Conservation (phyloP, 1,140 invertebrate genomes). For the Condylostylus longicornis region DNA sequence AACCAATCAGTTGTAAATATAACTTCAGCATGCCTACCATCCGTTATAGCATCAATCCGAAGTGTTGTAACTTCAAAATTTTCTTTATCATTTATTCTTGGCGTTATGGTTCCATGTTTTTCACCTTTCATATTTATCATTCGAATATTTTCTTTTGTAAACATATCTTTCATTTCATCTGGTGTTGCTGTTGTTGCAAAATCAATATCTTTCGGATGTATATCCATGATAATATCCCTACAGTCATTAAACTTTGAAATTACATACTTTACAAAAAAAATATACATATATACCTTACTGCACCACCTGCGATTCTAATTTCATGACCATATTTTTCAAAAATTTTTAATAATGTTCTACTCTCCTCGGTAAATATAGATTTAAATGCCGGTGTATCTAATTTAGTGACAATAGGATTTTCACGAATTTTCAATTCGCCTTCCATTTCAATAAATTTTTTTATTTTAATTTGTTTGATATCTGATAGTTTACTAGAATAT, state of each 20-base stretch:
- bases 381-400: constrained; percentile 57
- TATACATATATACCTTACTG: constrained; percentile 45
- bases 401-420: constrained; percentile 51
- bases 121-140: constrained; percentile 91
- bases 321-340: constrained; percentile 77
- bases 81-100: constrained; percentile 86
- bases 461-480: too few species aligned
- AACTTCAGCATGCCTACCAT: constrained; percentile 92
- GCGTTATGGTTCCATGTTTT: constrained; percentile 96
- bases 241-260: constrained; percentile 14
- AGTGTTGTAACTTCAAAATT: constrained; percentile 89
- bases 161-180: constrained; percentile 90
- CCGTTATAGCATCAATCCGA: constrained; percentile 79
- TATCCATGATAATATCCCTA: constrained; percentile 80
- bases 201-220: constrained; percentile 80
- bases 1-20: constrained; percentile 90
- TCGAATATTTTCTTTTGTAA: constrained; percentile 66
- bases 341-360: constrained; percentile 48
- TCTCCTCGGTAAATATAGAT: constrained; percentile 64
- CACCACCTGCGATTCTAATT: constrained; percentile 86
- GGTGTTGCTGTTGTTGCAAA: constrained; percentile 97
- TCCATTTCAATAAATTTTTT: too few species aligned
- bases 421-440: constrained; percentile 35
- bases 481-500: too few species aligned
- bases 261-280: constrained; percentile 8